Conservation (phyloP, 2,888 invertebrate genomes). For the Philereme vetulata region DNA sequence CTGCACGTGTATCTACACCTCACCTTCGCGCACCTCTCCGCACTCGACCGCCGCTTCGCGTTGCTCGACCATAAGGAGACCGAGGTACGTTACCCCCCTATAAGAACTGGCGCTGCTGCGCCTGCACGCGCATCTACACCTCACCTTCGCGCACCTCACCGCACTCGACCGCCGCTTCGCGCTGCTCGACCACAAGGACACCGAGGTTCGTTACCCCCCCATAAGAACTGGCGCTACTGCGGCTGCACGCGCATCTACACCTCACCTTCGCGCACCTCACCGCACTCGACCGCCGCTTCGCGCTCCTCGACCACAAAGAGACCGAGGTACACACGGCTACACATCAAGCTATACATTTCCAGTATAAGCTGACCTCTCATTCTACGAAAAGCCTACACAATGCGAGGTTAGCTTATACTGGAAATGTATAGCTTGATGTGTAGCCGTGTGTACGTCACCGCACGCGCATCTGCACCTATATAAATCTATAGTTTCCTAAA, state of each 20-base stretch:
- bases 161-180: constrained; percentile 93
- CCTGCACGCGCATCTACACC: constrained; percentile 98
- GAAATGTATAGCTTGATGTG: no score
- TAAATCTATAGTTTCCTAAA: no score
- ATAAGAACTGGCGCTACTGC: constrained; percentile 94
- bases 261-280: constrained; percentile 98
- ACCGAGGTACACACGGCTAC: constrained; percentile 97
- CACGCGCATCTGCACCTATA: constrained; percentile 99
- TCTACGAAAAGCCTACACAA: no score
- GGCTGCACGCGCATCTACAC: constrained; percentile 98
- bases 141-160: constrained; percentile 98
- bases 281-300: constrained; percentile 71
- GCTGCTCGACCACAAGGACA: constrained; percentile 97
- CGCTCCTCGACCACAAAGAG: constrained; percentile 96
- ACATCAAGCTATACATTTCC: no score
- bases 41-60: constrained; percentile 62
- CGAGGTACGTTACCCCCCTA: constrained; percentile 96
- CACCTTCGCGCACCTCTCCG: constrained; percentile 98
- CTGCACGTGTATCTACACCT: constrained; percentile 98
- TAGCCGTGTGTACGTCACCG: no score
- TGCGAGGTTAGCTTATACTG: no score
- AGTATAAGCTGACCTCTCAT: no score
- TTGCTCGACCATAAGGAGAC: constrained; percentile 98
- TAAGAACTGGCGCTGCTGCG: constrained; percentile 96
- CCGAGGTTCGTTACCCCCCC: constrained; percentile 82